These are phyloP conservation scores for Scotopteryx bipunctaria DNA, from an alignment of 2,888 invertebrate species.

Conservation along the genomic window DNA sequence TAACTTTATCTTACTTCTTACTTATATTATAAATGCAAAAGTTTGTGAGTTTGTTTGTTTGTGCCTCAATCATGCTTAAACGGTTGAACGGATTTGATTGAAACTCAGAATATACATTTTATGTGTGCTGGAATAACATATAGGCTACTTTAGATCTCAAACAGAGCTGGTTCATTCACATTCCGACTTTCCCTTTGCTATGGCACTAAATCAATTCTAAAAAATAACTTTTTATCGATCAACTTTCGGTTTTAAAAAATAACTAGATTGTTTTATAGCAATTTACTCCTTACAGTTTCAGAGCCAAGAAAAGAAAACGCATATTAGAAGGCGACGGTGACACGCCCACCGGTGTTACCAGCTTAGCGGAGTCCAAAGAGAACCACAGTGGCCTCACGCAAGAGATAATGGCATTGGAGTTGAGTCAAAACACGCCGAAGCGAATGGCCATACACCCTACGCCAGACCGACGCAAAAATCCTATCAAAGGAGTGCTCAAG, in stretches of 20 bases:
- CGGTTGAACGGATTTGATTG: too few species aligned
- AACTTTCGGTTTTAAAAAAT: too few species aligned
- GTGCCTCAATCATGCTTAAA: too few species aligned
- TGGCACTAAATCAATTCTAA: too few species aligned
- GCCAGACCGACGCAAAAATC: conserved; percentile 76
- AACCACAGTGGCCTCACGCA: conserved; percentile 87
- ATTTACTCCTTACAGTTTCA: conserved; percentile 57
- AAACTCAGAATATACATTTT: too few species aligned
- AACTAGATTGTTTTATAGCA: too few species aligned
- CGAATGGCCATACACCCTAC: conserved; percentile 81
- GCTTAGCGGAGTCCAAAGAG: conserved; percentile 66
- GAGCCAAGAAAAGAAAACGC: conserved; percentile 85
- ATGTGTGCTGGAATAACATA: too few species aligned
- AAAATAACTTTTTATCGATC: too few species aligned
- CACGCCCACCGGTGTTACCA: conserved; percentile 72
- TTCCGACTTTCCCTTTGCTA: too few species aligned
- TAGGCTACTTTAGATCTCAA: too few species aligned
- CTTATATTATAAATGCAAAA: neutral
- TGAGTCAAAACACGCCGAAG: conserved; percentile 87
- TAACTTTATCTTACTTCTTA: neutral
- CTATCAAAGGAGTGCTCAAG: conserved; percentile 84
- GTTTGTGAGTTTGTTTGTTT: too few species aligned
- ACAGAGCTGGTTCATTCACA: too few species aligned
- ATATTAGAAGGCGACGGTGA: conserved; percentile 78
- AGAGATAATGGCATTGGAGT: conserved; percentile 86